Evolutionary conservation across 2,113 vertebrate genomes (phyloP).

Genomic region (Prinia subflava): DNA sequence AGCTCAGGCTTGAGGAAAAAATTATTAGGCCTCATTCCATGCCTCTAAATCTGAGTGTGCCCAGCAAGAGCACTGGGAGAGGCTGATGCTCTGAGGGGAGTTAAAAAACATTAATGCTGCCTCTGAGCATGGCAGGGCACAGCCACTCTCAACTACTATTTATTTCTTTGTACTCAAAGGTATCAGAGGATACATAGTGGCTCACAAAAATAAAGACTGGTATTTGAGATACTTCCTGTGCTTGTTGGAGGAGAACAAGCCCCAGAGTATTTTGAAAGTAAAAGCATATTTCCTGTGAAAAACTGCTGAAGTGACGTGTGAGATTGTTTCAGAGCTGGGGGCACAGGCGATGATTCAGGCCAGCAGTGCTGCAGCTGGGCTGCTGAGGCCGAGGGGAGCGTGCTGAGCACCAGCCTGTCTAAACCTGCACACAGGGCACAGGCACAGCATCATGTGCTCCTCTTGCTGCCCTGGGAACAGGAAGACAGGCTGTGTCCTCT

Average conservation of each 20-base stretch:
- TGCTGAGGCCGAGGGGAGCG: background rate
- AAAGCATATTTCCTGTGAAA: conserved; percentile 43
- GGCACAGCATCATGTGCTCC: background rate
- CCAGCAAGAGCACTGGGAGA: background rate
- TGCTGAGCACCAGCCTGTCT: background rate
- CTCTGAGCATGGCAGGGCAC: background rate
- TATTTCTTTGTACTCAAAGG: background rate
- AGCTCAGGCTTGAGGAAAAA: background rate
- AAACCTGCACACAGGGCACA: background rate
- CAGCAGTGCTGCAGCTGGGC: background rate
- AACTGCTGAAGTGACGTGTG: background rate
- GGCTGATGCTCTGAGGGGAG: background rate
- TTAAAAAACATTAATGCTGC: background rate
- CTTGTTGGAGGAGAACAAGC: background rate
- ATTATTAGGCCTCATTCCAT: background rate
- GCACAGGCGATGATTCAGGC: background rate
- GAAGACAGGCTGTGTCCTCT: background rate
- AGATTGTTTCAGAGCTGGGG: background rate
- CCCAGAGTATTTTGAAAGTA: conserved; percentile 41
- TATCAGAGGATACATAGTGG: background rate
- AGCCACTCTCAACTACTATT: background rate
- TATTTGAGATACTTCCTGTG: conserved; percentile 39
- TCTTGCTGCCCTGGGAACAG: background rate
- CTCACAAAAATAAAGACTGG: background rate
- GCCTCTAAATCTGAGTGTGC: background rate